Evolutionary conservation across 2,113 vertebrate species (phyloP).

Genomic region (Ameiurus melas): DNA sequence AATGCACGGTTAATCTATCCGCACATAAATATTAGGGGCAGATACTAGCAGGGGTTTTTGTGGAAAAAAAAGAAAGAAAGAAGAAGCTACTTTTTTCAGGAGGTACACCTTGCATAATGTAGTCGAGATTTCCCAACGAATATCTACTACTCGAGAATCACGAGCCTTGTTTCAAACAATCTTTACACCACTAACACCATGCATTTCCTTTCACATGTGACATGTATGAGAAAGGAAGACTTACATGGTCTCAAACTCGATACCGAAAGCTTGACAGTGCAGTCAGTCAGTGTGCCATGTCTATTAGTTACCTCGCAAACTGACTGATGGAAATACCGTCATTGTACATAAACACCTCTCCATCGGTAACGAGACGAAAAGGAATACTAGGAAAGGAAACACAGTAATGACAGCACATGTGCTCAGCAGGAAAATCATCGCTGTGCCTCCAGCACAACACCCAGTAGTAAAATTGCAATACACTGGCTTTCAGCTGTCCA

Average conservation of each 20-base stretch:
- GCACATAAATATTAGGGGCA: too few species aligned
- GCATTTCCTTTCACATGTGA: not conserved
- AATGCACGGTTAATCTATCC: too few species aligned
- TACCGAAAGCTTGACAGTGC: not conserved
- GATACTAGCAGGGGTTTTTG: too few species aligned
- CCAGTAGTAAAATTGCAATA: not conserved
- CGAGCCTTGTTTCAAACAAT: not conserved
- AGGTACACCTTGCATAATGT: not conserved
- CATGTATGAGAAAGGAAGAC: not conserved
- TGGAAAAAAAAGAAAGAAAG: not conserved
- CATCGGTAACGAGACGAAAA: not conserved
- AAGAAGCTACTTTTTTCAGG: not conserved
- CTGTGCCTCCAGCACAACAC: not conserved
- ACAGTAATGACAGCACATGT: not conserved
- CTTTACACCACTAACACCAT: not conserved
- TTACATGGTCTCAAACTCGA: not conserved
- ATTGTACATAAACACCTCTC: not conserved
- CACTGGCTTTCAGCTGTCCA: not conserved
- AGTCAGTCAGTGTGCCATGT: not conserved
- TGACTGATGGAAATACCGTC: not conserved
- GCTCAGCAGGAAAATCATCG: not conserved
- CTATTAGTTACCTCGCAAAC: not conserved
- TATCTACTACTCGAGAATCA: not conserved
- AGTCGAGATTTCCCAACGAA: not conserved
- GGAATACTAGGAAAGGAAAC: constrained; percentile 14